Evolutionary conservation across 2,888 invertebrate genomes (phyloP).

Genomic region (Andrena fulva): DNA sequence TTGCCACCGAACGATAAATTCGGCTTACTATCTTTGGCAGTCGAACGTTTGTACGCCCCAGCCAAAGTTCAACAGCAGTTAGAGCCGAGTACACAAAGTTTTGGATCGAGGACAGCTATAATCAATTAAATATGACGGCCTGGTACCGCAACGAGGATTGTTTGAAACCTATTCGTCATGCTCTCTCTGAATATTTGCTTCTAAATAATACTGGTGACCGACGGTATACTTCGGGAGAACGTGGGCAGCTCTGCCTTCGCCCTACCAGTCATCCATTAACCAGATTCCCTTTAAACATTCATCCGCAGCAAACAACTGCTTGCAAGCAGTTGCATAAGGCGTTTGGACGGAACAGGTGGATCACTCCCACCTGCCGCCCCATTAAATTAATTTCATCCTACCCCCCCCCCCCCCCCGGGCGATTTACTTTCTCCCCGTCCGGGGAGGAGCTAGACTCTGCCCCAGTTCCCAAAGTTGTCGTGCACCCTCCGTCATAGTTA

Average conservation of each 20-base stretch:
- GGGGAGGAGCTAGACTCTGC: neutral
- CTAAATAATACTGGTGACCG: neutral
- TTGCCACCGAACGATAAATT: neutral
- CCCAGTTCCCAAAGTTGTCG: neutral
- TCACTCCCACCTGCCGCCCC: neutral
- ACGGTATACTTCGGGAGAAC: neutral
- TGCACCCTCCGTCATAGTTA: neutral
- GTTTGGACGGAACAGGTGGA: neutral
- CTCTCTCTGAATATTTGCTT: constrained; percentile 19
- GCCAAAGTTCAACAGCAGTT: neutral
- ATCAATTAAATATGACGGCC: constrained; percentile 13
- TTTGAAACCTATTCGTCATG: neutral
- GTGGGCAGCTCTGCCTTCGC: neutral
- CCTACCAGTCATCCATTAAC: neutral
- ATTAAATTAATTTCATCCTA: constrained; percentile 1
- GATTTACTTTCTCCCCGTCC: neutral
- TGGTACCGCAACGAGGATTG: neutral
- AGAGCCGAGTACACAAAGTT: constrained; percentile 1
- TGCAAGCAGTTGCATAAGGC: neutral
- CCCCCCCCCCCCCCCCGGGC: neutral
- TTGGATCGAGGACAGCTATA: neutral
- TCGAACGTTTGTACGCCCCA: neutral
- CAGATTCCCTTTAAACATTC: neutral
- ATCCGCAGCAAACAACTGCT: no score
- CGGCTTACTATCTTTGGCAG: neutral